A percentile compares a stretch with the other conserved stretches of the same genome.
Conservation (phyloP, 2,797 vertebrate genomes). For the Danio kyathit region DNA sequence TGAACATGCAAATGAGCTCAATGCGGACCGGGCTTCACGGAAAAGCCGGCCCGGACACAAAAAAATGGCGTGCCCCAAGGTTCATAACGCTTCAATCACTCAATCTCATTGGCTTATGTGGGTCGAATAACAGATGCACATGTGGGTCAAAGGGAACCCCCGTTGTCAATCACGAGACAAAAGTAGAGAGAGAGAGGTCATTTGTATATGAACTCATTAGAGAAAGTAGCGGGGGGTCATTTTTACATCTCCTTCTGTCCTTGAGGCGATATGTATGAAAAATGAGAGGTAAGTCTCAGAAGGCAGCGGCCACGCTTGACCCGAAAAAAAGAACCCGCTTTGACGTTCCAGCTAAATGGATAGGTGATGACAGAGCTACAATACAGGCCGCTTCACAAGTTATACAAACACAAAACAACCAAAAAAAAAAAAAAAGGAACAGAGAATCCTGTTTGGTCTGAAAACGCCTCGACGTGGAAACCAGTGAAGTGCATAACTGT, state of each 20-base stretch:
- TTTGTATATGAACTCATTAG: slow-evolving; percentile 64
- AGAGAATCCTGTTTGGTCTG: slow-evolving; percentile 39
- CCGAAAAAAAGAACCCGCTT: slow-evolving; percentile 19
- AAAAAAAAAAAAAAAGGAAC: slow-evolving; percentile 29
- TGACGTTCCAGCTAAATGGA: slow-evolving; percentile 20
- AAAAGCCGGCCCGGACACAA: slow-evolving; percentile 6
- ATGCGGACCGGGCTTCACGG: background rate
- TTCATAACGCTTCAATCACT: slow-evolving; percentile 69
- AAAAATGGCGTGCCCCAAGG: slow-evolving; percentile 39
- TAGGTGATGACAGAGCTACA: slow-evolving; percentile 35
- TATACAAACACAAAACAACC: slow-evolving; percentile 40
- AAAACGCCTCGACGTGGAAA: slow-evolving; percentile 18
- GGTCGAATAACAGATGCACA: slow-evolving; percentile 79
- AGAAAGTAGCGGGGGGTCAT: slow-evolving; percentile 57
- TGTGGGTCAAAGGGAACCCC: slow-evolving; percentile 82
- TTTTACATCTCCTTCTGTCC: slow-evolving; percentile 49
- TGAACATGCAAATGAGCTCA: slow-evolving; percentile 41
- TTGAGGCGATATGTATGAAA: slow-evolving; percentile 54
- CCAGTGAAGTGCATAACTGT: slow-evolving; percentile 52
- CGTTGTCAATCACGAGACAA: slow-evolving; percentile 80
- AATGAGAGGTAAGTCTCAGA: slow-evolving; percentile 38
- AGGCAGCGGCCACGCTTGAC: slow-evolving; percentile 33
- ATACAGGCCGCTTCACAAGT: slow-evolving; percentile 23
- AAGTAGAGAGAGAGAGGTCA: slow-evolving; percentile 57
- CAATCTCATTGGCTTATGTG: slow-evolving; percentile 77